Base-by-base conservation (phyloP, 2,797 vertebrate species). In the Sparidentex hasta region DNA sequence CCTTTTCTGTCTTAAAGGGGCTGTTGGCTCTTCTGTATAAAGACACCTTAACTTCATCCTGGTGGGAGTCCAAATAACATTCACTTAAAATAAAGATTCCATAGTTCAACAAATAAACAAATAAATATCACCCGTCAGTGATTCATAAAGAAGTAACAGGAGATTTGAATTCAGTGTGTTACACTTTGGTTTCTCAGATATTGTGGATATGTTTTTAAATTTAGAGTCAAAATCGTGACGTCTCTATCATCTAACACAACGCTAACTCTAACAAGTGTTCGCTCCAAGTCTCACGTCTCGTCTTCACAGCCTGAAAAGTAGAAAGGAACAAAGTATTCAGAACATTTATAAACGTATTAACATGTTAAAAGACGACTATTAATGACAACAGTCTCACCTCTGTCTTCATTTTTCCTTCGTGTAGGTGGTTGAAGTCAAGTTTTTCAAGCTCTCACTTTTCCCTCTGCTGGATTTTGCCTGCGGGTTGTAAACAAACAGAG, bases 351-450 rank as follows among this genome's bases (percentile, higher is more conserved):
- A 38, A 38, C 9, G 38, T 38, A 38, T 38, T 38, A 4, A 52
- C 25, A 63, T 38, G 25, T 62, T 17, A 44, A 69, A 5, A 41
- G 17, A 3, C 4, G 9, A 38, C 20, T 50, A 16, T 20, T 47
- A 27, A 41, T 52, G 7, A 38, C 3, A 43, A 5, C 21, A 5
- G 9, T 82, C 73, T 55, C 21, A 89, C 76, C 84, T 83, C 5
- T 1, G 23, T 52, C 38, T 78, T 86, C 63, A 90, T 87, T 86
- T 91, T 11, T 89, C 78, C 70, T 91, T 92, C 23, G 76, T 59
- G 65, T 74, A 67, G 20, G 76, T 70, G 7, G 74, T 70, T 50
- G 89, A 80, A 23, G 82, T 92, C 27, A 83, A 47, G 52, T 87
- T 89, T 29, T 78, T 88, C 9, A 12, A 76, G 71, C 78, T 90